A percentile compares a stretch with the other conserved stretches of the same genome.
phyloP scores from a whole-genome alignment of 1,140 invertebrate genomes.

The Aleiodes sp. region DNA sequence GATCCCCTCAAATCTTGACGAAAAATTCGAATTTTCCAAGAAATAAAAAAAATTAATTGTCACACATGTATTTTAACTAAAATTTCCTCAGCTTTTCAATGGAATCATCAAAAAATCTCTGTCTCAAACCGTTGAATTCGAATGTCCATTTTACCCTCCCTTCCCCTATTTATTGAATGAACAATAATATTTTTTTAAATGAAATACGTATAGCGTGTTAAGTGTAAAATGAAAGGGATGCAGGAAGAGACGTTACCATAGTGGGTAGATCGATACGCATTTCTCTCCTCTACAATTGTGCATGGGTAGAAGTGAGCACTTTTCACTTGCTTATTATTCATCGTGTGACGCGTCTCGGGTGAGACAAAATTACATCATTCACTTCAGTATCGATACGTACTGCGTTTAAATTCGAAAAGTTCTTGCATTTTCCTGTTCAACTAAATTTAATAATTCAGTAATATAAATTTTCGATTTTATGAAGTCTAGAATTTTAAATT shows the following conservation, averaged over 20 bases:
- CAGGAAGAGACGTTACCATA: not conserved
- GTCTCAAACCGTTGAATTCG: no score
- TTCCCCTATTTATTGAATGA: no score
- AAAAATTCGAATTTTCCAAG: no score
- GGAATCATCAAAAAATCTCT: no score
- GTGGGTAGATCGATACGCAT: conserved; percentile 22
- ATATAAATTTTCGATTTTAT: not conserved
- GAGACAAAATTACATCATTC: conserved; percentile 27
- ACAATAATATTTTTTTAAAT: not conserved
- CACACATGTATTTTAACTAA: no score
- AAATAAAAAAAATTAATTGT: no score
- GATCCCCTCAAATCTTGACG: no score
- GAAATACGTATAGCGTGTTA: not conserved
- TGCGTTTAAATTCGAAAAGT: not conserved
- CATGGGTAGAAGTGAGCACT: not conserved
- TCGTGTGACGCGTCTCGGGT: not conserved
- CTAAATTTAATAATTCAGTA: not conserved
- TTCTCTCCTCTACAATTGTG: not conserved
- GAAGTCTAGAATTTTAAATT: no score
- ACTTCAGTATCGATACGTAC: not conserved
- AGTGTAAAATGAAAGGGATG: not conserved
- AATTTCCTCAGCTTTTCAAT: no score
- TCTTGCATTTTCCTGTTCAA: not conserved
- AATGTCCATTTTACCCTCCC: no score
- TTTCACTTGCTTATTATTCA: conserved; percentile 31